These are phyloP conservation scores for Eublepharis macularius DNA, from an alignment of 2,113 vertebrate species.

Conservation along the genomic window DNA sequence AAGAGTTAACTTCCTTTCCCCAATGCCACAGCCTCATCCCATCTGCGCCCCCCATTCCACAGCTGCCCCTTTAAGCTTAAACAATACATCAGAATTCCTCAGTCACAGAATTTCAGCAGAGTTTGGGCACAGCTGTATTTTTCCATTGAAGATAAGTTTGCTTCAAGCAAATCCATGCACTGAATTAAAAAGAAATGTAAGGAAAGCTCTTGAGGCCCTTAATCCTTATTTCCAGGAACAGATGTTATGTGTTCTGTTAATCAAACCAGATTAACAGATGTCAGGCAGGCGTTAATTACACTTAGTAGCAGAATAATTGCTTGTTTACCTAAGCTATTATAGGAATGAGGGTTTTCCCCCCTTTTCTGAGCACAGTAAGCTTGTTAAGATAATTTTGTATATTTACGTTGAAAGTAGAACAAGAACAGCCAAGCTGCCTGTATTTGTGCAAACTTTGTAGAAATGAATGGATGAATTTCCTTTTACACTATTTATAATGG, in stretches of 20 bases:
- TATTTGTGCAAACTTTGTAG: constrained; percentile 8
- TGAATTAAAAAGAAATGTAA: constrained; percentile 72
- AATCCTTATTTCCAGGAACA: constrained; percentile 72
- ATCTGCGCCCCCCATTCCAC: too few species aligned
- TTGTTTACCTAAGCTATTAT: constrained; percentile 69
- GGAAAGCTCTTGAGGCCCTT: constrained; percentile 79
- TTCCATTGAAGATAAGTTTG: constrained; percentile 21
- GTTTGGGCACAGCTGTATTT: background rate
- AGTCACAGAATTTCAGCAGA: too few species aligned
- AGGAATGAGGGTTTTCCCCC: constrained; percentile 39
- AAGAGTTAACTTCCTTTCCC: too few species aligned
- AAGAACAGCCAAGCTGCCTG: background rate
- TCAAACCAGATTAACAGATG: constrained; percentile 64
- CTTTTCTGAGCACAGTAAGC: constrained; percentile 57
- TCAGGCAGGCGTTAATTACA: constrained; percentile 69
- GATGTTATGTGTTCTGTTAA: constrained; percentile 80
- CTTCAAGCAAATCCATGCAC: constrained; percentile 73
- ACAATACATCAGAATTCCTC: too few species aligned
- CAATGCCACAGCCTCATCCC: too few species aligned
- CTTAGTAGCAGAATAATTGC: constrained; percentile 73
- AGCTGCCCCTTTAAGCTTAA: too few species aligned
- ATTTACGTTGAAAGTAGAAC: constrained; percentile 9
- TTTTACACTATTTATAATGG: background rate
- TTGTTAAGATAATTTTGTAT: constrained; percentile 51
- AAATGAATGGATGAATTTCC: background rate